Base-by-base conservation (phyloP, 2,797 vertebrate species). In the Poeciliopsis gracilis region DNA sequence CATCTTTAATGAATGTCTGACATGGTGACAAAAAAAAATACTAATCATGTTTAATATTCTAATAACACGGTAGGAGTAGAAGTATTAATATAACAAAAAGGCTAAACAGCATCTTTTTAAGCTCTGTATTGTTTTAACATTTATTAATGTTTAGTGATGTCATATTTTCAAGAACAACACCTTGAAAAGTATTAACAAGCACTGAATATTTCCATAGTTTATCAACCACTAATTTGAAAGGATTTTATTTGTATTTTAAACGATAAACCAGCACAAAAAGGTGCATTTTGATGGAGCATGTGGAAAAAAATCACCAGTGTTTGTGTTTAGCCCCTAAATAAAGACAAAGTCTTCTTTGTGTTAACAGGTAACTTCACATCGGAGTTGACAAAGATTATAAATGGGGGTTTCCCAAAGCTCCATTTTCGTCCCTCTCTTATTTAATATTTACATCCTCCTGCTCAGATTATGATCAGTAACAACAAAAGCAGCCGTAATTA, bases 1-100 rank as follows among this genome's bases (percentile, higher is more conserved):
- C 76, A 69, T 83, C 72, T 81, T 83, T 74, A 82, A 82, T 87
- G 63, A 89, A 87, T 78, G 74, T 43, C 76, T 86, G 86, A 88
- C 84, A 80, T 51, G 28, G 6, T 70, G 86, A 87, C 85, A 73
- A 79, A 51, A 15, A 63, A 15, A 63, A 84, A 82, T 81, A 71
- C 45, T 75, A 73, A 82, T 81, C 33, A 55, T 63, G 13, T 77
- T 61, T 75, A 55, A 73, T 70, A 73, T 81, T 76, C 61, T 73
- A 53, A 78, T 71, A 36, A 33, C 70, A 55, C 18, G 15, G 38
- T n/a, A 69, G 66, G 38, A 15, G 66, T 69, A 25, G 23, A 43
- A 45, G 6, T 70, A 70, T 70, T 45, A n/a, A 70, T 28, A 45
- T n/a, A 45, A 70, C 67, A 70, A 28, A 16, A 70, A 70, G 67